Evolutionary conservation across 2,113 vertebrate genomes (phyloP), one percentile per base, ranked within the genome.

Genomic region (Sylvilagus bachmani): DNA sequence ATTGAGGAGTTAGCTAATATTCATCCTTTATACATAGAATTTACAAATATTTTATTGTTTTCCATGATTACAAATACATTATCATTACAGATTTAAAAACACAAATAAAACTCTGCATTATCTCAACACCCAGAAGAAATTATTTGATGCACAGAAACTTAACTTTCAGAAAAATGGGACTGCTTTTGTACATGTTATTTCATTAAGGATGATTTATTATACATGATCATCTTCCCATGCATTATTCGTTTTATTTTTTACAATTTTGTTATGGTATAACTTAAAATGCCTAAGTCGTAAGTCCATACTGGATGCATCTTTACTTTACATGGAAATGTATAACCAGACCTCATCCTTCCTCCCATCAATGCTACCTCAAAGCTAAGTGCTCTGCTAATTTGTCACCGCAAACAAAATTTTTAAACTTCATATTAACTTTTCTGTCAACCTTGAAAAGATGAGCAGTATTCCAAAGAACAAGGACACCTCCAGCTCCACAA

Each of bases 31-130:
- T 31, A 74, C 83, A 38, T 66, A 53, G 61, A 62, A 83, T 81
- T 97, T 77, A 86, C 9, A 84, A 90, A 33, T 70, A 73, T 88
- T 95, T 92, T 73, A 79, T 64, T 93, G 44, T 71, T 89, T 95
- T 69, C 33, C 55, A 86, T 55, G 61, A 77, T 62, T 95, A 61
- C 36, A 96, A 66, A 64, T 55, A 90, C 53, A 89, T 86, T 66
- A 58, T 29, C 49, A 94, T 0, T 49, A 29, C 13, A 62, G 29
- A 71, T 79, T 89, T 92, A 10, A 71, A 66, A 79, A 49, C 51
- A 74, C 4, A 81, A 33, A 95, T 29, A 51, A 27, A 44, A 74
- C 25, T 25, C 38, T 74, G 36, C 74, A 73, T 64, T 53, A 92
- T 10, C 29, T 11, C 14, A 67, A 75, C 5, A 67, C 5, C 21